phyloP scores from a whole-genome alignment of 2,797 vertebrate species.

The Heteromormyrus szaboi region DNA sequence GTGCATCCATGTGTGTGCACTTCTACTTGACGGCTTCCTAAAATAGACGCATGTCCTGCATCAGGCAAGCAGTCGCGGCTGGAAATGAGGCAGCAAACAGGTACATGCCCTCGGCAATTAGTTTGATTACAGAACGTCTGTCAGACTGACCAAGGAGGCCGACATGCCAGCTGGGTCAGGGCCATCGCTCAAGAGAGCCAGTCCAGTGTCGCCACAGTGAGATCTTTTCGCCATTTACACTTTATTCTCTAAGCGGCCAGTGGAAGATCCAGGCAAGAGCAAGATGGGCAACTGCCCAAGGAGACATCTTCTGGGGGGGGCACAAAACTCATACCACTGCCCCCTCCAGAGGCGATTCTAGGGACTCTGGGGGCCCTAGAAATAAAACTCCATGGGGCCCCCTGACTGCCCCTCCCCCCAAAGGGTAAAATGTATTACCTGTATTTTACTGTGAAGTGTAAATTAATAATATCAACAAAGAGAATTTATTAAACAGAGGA shows the following conservation, averaged over 20 bases:
- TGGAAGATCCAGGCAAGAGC: background rate
- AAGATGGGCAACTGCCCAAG: background rate
- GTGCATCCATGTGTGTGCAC: background rate
- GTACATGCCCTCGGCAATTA: background rate
- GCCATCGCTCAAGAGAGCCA: background rate
- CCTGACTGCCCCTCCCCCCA: background rate
- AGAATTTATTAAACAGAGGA: background rate
- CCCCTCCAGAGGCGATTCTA: background rate
- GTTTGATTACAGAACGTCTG: conserved; percentile 2
- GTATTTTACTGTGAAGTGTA: background rate
- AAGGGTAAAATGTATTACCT: background rate
- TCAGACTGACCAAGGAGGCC: background rate
- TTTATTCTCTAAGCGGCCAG: conserved; percentile 9
- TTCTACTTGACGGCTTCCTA: background rate
- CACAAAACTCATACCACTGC: background rate
- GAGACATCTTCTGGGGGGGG: background rate
- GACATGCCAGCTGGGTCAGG: background rate
- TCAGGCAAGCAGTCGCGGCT: background rate
- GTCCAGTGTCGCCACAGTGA: background rate
- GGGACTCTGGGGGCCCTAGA: background rate
- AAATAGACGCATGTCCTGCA: background rate
- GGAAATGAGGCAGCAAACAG: background rate
- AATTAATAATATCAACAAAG: background rate
- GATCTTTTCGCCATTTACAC: background rate
- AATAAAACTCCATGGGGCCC: background rate